Evolutionary conservation across 2,113 vertebrate species (phyloP), one percentile per base, ranked within the genome.

Genomic region (Electrona antarctica): DNA sequence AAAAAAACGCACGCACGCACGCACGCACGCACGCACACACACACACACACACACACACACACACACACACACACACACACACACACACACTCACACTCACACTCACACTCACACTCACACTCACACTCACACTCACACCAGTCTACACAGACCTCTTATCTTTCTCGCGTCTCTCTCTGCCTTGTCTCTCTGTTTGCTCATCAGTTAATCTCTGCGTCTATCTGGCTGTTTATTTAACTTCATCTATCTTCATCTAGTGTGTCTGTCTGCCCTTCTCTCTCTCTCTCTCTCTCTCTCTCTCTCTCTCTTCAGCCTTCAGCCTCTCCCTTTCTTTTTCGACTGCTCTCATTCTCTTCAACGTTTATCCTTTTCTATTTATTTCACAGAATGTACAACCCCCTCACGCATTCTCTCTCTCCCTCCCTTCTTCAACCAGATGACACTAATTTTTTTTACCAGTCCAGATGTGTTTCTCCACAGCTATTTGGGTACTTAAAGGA

Each of bases 141-240:
- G n/a, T 55, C 1, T 7, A n/a, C n/a, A n/a, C n/a, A 54, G 28
- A n/a, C 48, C 46, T 73, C 48, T 71, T 84, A 65, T 81, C 64
- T 74, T 11, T 7, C 70, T 52, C 52, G 64, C 14, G 60, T 15
- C n/a, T 48, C 8, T 13, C 8, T 58, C 46, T 69, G 41, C 10
- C 45, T 41, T 67, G 2, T 60, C 48, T 15, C 33, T 6, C 69
- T 67, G 76, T 71, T 71, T 54, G 45, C 50, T 12, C 6, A 12
- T 80, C 51, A 28, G 50, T 7, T 47, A 12, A 5, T 59, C 29
- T 77, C 65, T 74, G 64, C 45, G 69, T 73, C 61, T 11, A 51
- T 76, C 74, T 79, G 67, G 80, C 68, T 81, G 7, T 47, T 52
- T 41, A 41, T 41, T 41, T 3, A 41, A 41, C 33, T 41, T 41